Base-by-base conservation (phyloP, 37 sponge, comb jelly and placozoan species). In the Chondrilla cf. caribensis region DNA sequence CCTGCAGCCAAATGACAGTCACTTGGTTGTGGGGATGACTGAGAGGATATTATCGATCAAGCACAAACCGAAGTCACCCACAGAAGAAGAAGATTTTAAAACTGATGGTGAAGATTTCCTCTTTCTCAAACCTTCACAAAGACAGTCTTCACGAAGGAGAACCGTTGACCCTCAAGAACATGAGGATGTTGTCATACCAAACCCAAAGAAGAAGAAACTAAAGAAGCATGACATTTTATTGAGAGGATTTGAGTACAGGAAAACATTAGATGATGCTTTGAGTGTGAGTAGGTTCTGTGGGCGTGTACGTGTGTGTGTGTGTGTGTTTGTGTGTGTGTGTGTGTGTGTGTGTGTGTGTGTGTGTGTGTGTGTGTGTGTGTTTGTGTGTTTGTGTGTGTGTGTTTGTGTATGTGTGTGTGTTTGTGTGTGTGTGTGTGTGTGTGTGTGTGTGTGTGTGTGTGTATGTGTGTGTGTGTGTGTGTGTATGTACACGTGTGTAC, bases 1-100 rank as follows among this genome's bases (percentile, higher is more conserved):
- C 25, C 79, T 44, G 26, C 82, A 97, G 97, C 91, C 99, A 0
- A 76, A 86, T 14, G 90, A 98, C 55, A 90, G 84, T 44, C 93
- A 92, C 75, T 84, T 98, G 0, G 90, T 92, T 32, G 99, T 93
- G 58, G 99, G 96, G 35, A 96, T 96, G 95, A 90, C 90, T 19
- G 92, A 77, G 28, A 84, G 86, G 25, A 82, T 93, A 3, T 83
- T 98, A 17, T 89, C 93, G 62, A 90, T 98, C 78, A 79, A 84
- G 78, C 76, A 81, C 44, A 73, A 33, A 68, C 75, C 25, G 17
- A 38, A 65, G 77, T 21, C 77, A 19, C 19, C 66, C n/a, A 42
- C 40, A 19, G 25, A 24, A 80, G 31, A 11, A 4, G 68, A 35
- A 21, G 25, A 73, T 38, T 8, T 66, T n/a, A 42, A 43, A 29